Evolutionary conservation across 2,797 vertebrate species (phyloP), one percentile per base, ranked within the genome.

Genomic region (Podarcis lilfordi): DNA sequence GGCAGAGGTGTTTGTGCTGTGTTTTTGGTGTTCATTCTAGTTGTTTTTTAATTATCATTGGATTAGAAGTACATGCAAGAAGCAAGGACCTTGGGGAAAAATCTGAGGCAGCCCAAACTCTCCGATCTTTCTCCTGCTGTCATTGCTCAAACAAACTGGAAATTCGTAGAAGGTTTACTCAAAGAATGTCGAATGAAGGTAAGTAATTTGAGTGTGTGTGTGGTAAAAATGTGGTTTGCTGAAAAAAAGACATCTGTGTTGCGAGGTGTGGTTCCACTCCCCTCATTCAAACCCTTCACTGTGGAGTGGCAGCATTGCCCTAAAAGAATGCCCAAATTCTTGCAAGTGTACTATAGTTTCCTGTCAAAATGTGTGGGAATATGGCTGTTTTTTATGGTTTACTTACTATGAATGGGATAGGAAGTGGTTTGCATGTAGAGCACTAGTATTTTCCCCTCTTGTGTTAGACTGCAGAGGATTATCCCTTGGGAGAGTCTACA

Each of bases 171-270:
- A 93, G 98, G 98, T 71, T 95, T 99, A 89, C 96, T 99, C 91
- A 98, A 98, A 86, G 99, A 99, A 97, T 99, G 98, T 95, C 98
- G 98, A 86, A 97, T 99, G 95, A 99, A 99, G 98, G 99, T 99
- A 94, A 72, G 76, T 45, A 9, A 50, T 35, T 3, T 68, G 66
- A 25, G 7, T 1, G 23, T 25, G 25, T 27, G 66, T 29, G 25
- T 68, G 17, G 55, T 10, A n/a, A 64, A 64, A 64, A 61, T 19
- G 25, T 79, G 3, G 43, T 79, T 68, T 79, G 61, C 59, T 50
- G 59, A 2, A 21, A 11, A 8, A 69, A 29, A 43, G 40, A n/a
- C 37, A 64, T 21, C 32, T 43, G 59, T 37, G 15, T 45, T 71
- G 72, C 2, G 17, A 17, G 35, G 10, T 32, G 2, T 23, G 19